Base-by-base conservation (phyloP, 1,140 invertebrate genomes). In the Ceratoteleas bidentatus region DNA sequence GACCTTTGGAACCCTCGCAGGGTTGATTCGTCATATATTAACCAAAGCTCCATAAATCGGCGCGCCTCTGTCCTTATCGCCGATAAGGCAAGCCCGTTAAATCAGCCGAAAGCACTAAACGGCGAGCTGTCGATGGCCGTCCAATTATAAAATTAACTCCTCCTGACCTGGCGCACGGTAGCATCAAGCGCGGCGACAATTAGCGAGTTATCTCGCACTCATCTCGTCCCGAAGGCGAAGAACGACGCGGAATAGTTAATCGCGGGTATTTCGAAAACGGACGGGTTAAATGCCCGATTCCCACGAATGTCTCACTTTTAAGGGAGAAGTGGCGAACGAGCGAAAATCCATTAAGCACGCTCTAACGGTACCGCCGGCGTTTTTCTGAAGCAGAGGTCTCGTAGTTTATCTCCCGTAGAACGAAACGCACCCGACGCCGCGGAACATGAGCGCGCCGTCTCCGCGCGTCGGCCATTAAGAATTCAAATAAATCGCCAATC, bases 401-500 rank as follows among this genome's bases (percentile, higher is more conserved):
- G 69, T 54, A 84, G 83, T 84, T 84, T 84, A 84, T 81, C 83
- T 81, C 75, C n/a, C 54, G 69, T 75, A 61, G 66, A 81, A 79
- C 85, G 85, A 84, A 85, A 84, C 83, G 85, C 80, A 86, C 85
- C 83, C 84, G 72, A 79, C 43, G 84, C 82, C 66, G 65, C 66
- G 79, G 49, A 80, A 82, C 79, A 77, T 82, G 80, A 81, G 66
- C 79, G 78, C 65, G 45, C 58, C 70, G 70, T 81, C 70, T 81
- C 64, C 64, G 69, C 68, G 58, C 74, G 64, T 65, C 77, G 77
- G 69, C 76, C 74, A 87, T 81, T 84, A 85, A 85, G 85, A 88
- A 90, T 90, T 90, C 85, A 85, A 89, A 89, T 89, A 90, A 90
- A 90, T 89, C 85, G 87, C 84, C 86, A 87, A 88, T 89, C 86